phyloP scores from a whole-genome alignment of 1,140 invertebrate genomes.

The Hestina assimilis region DNA sequence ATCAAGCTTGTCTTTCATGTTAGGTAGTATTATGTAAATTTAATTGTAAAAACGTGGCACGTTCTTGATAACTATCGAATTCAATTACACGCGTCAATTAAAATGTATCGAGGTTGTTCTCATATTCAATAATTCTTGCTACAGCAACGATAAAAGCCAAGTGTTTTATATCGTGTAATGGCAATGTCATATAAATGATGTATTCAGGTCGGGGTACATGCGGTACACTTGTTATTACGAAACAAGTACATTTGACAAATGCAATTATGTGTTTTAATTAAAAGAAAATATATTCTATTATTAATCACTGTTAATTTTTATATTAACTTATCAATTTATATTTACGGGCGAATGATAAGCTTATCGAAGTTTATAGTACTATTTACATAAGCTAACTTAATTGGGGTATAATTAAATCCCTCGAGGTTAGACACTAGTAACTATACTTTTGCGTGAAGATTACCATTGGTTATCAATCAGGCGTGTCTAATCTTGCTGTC shows the following conservation, averaged over 20 bases:
- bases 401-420: slow-evolving; percentile 15
- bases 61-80: not conserved
- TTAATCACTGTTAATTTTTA: too few species aligned
- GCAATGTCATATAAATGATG: slow-evolving; percentile 19
- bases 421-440: slow-evolving; percentile 19
- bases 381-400: slow-evolving; percentile 13
- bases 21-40: not conserved
- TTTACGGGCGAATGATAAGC: too few species aligned
- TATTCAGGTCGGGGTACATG: slow-evolving; percentile 20
- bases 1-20: too few species aligned
- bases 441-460: slow-evolving; percentile 39
- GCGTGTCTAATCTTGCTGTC: slow-evolving; percentile 46
- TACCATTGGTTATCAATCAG: slow-evolving; percentile 45
- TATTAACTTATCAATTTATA: too few species aligned
- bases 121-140: slow-evolving; percentile 7
- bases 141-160: not conserved
- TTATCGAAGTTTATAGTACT: slow-evolving; percentile 6
- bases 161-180: slow-evolving; percentile 3
- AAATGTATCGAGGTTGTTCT: slow-evolving; percentile 16
- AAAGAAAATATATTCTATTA: too few species aligned
- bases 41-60: not conserved
- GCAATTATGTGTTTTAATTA: too few species aligned
- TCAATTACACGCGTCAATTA: slow-evolving; percentile 3
- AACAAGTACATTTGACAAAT: too few species aligned
- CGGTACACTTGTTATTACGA: not conserved